phyloP scores from a whole-genome alignment of 1,140 invertebrate species.

The Ladona fulva region DNA sequence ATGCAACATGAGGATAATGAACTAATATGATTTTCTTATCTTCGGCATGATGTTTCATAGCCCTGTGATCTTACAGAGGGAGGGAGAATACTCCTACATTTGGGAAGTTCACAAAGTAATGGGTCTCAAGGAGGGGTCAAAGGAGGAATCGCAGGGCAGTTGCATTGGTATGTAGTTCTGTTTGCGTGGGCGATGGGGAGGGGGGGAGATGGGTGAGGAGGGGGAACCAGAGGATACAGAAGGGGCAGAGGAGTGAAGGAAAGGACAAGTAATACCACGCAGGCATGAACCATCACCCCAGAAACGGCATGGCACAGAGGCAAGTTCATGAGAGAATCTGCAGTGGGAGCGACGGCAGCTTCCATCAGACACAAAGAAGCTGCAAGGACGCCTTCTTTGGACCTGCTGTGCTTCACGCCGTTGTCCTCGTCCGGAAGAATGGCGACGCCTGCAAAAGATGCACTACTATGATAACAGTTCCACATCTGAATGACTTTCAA shows the following conservation, averaged over 20 bases:
- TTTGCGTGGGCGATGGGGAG: background rate
- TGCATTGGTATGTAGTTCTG: background rate
- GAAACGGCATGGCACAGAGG: constrained; percentile 42
- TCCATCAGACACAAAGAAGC: constrained; percentile 41
- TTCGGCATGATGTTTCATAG: too few species aligned
- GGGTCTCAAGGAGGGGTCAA: background rate
- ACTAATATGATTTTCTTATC: too few species aligned
- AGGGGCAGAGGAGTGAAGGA: constrained; percentile 32
- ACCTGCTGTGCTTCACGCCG: background rate
- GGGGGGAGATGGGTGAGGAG: background rate
- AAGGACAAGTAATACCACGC: constrained; percentile 42
- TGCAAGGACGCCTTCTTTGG: constrained; percentile 34
- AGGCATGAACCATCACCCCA: constrained; percentile 38
- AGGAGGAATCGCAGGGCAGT: background rate
- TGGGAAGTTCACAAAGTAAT: background rate
- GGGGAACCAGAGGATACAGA: background rate
- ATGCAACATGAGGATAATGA: too few species aligned
- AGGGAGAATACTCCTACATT: too few species aligned
- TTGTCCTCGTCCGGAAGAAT: background rate
- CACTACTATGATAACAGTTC: too few species aligned
- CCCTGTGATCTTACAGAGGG: too few species aligned
- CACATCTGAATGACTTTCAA: too few species aligned
- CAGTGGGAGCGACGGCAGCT: constrained; percentile 41
- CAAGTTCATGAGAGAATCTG: constrained; percentile 44
- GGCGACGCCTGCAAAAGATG: background rate